phyloP scores from a whole-genome alignment of 2,113 vertebrate genomes.

The Vulpes lagopus region DNA sequence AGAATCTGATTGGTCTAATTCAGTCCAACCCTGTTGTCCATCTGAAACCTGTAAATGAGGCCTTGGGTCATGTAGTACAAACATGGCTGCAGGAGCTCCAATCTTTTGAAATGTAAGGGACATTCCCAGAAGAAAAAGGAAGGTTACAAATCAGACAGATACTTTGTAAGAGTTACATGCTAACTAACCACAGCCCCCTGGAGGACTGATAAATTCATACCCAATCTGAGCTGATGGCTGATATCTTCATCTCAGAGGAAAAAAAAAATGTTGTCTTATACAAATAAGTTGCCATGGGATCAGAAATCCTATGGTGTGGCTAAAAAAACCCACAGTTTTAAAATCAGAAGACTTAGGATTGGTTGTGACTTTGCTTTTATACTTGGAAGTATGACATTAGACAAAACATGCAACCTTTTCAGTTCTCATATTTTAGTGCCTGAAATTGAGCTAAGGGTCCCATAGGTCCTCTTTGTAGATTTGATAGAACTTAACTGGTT shows the following conservation, averaged over 20 bases:
- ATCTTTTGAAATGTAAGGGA: neutral
- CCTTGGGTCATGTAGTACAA: neutral
- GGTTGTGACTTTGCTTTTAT: conserved; percentile 40
- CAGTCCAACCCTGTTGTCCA: no score
- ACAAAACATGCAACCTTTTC: conserved; percentile 31
- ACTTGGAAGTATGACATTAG: neutral
- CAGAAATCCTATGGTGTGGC: neutral
- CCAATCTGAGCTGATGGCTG: neutral
- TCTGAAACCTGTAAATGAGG: neutral
- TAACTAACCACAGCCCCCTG: neutral
- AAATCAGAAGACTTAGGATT: neutral
- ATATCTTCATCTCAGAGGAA: neutral
- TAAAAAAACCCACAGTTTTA: neutral
- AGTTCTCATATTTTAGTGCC: neutral
- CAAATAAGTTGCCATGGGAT: neutral
- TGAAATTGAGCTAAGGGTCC: neutral
- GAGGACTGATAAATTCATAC: neutral
- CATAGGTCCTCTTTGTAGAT: neutral
- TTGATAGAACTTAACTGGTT: conserved; percentile 30
- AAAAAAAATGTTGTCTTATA: neutral
- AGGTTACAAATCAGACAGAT: neutral
- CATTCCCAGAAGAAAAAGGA: neutral
- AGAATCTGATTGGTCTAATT: neutral
- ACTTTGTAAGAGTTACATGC: neutral
- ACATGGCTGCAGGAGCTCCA: neutral